A percentile compares a stretch with the other conserved stretches of the same genome.
Evolutionary conservation across 1,140 invertebrate species (phyloP).

Genomic region (Notospermus geniculatus): DNA sequence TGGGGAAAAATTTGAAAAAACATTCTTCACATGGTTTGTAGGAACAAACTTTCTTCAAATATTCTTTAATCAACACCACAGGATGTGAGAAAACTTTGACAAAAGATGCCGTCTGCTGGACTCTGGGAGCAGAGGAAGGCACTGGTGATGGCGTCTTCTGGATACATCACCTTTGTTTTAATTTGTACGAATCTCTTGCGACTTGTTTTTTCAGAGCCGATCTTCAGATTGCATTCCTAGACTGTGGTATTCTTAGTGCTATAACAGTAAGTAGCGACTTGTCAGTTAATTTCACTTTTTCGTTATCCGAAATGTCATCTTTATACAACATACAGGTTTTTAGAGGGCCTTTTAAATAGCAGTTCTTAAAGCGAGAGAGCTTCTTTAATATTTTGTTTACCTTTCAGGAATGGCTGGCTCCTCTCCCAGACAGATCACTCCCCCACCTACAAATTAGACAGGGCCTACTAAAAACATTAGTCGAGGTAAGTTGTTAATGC

Average conservation of each 20-base stretch:
- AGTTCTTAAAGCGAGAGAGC: background rate
- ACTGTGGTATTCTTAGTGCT: conserved; percentile 89
- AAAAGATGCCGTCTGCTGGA: no score
- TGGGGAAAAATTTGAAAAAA: no score
- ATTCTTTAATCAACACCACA: no score
- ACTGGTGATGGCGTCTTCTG: no score
- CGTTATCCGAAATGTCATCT: no score
- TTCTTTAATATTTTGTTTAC: conserved; percentile 8
- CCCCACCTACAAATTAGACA: conserved; percentile 91
- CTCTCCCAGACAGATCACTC: conserved; percentile 93
- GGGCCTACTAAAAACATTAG: conserved; percentile 79
- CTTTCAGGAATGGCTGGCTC: conserved; percentile 87
- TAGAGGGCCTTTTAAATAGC: no score
- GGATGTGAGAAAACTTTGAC: no score
- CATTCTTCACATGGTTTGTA: no score
- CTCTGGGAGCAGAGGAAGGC: no score
- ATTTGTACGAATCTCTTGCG: background rate
- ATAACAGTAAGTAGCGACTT: conserved; percentile 64
- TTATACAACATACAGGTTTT: no score
- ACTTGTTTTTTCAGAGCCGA: conserved; percentile 59
- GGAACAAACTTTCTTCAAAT: no score
- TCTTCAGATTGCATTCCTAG: conserved; percentile 89
- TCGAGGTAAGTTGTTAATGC: conserved; percentile 67
- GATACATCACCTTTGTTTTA: conserved; percentile 11
- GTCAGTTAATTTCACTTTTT: background rate